Evolutionary conservation across 2,888 invertebrate genomes (phyloP), one percentile per base, ranked within the genome.

Genomic region (Hanleya hanleyi): DNA sequence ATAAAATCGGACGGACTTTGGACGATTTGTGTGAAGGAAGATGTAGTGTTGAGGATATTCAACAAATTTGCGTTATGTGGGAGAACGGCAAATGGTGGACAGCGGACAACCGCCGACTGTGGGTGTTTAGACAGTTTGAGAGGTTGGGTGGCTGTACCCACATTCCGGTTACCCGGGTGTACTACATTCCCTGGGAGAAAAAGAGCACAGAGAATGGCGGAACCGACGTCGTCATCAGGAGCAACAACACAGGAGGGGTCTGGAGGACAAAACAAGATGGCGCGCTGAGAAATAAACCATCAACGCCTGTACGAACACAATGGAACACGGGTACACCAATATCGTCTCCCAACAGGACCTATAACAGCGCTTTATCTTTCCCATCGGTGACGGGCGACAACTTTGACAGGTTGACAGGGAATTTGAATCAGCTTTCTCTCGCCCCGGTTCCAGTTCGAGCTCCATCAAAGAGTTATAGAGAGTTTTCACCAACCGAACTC

Each of bases 11-110:
- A 4, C 47, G 3, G 22, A 47, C 47, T 47, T 22, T 47, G 47
- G 47, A 47, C 7, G 47, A 47, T 47, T 7, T 47, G 47, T 47
- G 47, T 7, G 22, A 2, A 2, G 47, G 47, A 18, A 47, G 47
- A 2, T 47, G 47, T 7, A 47, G n/a, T 1, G 47, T 47, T 18
- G 18, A 18, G 1, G 61, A 26, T 6, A 69, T 69, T 61, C 69
- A 57, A 22, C 26, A 7, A 12, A 69, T 69, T 18, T 12, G 18
- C n/a, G 62, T 69, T 1, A 5, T 12, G n/a, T 38, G 57, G 18
- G 37, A 1, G 29, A n/a, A 37, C n/a, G 69, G 47, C 6, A 37
- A 69, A 33, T 69, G 69, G 69, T 69, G 35, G 33, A 69, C 69
- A 12, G 69, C 69, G 15, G 61, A 69, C 33, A 69, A 69, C 37